Percentiles rank a stretch among this genome's conserved stretches.
Conservation (phyloP, 2,888 invertebrate species). For the Ectropis crepuscularia region DNA sequence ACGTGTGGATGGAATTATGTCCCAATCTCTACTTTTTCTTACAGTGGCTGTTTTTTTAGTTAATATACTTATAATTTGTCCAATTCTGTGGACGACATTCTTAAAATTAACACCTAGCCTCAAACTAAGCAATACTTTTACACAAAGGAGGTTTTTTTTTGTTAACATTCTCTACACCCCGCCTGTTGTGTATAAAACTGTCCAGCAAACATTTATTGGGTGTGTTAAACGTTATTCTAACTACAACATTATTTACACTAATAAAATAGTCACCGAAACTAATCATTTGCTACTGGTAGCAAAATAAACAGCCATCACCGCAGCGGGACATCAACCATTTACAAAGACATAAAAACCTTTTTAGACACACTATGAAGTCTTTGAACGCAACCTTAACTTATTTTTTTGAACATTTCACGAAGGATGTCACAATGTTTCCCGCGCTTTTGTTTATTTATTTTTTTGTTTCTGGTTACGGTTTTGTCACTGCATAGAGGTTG, state of each 20-base stretch:
- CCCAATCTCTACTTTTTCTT: no score
- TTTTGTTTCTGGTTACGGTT: constrained; percentile 22
- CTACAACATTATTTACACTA: constrained; percentile 75
- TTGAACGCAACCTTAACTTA: constrained; percentile 72
- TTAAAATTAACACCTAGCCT: no score
- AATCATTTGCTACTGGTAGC: constrained; percentile 81
- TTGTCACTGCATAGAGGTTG: constrained; percentile 40
- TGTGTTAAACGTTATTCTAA: constrained; percentile 60
- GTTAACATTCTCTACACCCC: constrained; percentile 1
- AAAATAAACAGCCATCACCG: constrained; percentile 61
- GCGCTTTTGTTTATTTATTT: constrained; percentile 60
- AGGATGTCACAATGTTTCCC: constrained; percentile 74
- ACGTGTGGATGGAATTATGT: background rate
- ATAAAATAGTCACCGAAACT: constrained; percentile 73
- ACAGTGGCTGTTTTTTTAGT: no score
- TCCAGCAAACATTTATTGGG: constrained; percentile 31
- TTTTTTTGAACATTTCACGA: constrained; percentile 49
- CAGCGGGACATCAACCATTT: constrained; percentile 66
- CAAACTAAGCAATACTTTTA: no score
- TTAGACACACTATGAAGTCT: constrained; percentile 64
- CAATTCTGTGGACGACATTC: no score
- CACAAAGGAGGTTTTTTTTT: no score
- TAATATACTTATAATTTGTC: no score
- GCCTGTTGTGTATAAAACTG: constrained; percentile 30
- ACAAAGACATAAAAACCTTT: constrained; percentile 59